phyloP scores from a whole-genome alignment of 1,140 invertebrate species.

The Odontomachus brunneus region DNA sequence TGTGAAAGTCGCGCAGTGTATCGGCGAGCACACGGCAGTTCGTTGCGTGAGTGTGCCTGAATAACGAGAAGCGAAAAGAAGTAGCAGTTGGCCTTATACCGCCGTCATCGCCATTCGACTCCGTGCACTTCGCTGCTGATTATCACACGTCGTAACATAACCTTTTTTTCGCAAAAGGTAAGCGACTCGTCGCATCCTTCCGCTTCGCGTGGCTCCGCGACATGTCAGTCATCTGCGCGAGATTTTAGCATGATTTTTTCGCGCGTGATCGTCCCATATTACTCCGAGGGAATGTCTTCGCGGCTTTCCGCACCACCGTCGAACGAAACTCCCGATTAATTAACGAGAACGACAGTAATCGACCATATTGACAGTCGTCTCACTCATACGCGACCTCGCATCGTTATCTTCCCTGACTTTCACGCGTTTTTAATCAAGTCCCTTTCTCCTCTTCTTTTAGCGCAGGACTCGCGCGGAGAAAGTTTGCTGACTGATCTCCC shows the following conservation, averaged over 20 bases:
- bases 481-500: background rate
- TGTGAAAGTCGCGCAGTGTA: slow-evolving; percentile 70
- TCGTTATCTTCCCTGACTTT: slow-evolving; percentile 11
- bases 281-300: no score
- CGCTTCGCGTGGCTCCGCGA: background rate
- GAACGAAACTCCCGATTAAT: background rate
- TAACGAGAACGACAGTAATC: background rate
- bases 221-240: background rate
- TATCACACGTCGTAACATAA: slow-evolving; percentile 56
- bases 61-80: slow-evolving; percentile 1
- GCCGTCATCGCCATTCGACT: background rate
- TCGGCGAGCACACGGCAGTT: slow-evolving; percentile 64
- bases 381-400: background rate
- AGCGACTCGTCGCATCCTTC: background rate
- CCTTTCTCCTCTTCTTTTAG: background rate
- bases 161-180: slow-evolving; percentile 64
- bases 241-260: background rate
- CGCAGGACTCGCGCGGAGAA: background rate
- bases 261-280: background rate
- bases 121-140: background rate
- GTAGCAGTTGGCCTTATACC: background rate
- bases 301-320: no score
- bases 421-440: background rate
- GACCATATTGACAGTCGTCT: background rate
- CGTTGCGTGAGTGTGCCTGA: slow-evolving; percentile 23